A percentile compares a stretch with the other conserved stretches of the same genome.
Conservation (phyloP, 2,113 vertebrate species). For the Eptesicus fuscus region DNA sequence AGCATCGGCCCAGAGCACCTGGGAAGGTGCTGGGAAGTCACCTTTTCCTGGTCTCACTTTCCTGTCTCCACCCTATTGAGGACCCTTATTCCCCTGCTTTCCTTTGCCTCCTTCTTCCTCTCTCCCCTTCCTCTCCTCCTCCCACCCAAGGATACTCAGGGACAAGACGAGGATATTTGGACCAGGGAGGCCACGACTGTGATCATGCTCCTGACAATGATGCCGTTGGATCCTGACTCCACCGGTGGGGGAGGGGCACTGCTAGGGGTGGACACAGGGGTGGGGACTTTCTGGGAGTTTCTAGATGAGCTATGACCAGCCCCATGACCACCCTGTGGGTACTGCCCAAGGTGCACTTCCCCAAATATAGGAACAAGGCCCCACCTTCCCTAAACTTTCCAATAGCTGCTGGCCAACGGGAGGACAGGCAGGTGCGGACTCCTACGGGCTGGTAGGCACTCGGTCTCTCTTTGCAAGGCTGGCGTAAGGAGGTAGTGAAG, state of each 20-base stretch:
- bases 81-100: neutral
- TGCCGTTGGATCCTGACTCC: accelerated
- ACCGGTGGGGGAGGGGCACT: neutral
- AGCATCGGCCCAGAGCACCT: neutral
- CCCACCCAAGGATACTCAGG: neutral
- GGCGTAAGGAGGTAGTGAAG: neutral
- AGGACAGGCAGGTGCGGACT: neutral
- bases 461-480: neutral
- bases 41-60: neutral
- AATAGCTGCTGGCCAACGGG: neutral
- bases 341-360: neutral
- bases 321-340: accelerated
- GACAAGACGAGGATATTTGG: neutral
- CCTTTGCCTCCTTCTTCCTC: neutral
- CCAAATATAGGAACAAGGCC: accelerated
- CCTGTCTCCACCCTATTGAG: neutral
- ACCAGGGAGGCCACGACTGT: neutral
- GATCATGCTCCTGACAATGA: neutral
- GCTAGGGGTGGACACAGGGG: too few relatives aligned
- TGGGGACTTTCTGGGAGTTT: too few relatives aligned
- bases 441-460: accelerated
- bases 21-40: too few relatives aligned
- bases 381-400: neutral
- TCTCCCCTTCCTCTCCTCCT: neutral
- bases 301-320: too few relatives aligned